A percentile compares a stretch with the other conserved stretches of the same genome.
phyloP scores from a whole-genome alignment of 2,888 invertebrate genomes.

The Acronicta leporina region DNA sequence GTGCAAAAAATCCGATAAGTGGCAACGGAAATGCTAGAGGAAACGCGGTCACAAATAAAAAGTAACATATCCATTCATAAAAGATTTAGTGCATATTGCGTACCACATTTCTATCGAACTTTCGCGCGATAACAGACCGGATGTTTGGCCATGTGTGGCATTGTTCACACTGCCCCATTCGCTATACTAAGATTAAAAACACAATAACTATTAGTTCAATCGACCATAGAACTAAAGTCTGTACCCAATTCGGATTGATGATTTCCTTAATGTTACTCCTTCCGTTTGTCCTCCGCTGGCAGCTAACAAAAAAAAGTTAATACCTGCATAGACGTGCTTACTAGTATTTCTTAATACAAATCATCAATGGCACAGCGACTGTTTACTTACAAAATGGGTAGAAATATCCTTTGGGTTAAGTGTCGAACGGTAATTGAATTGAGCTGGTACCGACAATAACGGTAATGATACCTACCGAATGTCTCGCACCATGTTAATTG shows the following conservation, averaged over 20 bases:
- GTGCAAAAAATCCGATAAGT: constrained; percentile 9
- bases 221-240: constrained; percentile 30
- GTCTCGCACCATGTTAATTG: constrained; percentile 57
- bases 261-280: constrained; percentile 49
- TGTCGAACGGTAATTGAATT: constrained; percentile 69
- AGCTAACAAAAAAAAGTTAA: constrained; percentile 6
- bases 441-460: constrained; percentile 55
- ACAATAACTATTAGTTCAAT: constrained; percentile 55
- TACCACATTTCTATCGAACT: constrained; percentile 72
- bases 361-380: constrained; percentile 38
- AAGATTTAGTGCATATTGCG: constrained; percentile 67
- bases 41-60: constrained; percentile 56
- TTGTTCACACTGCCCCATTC: constrained; percentile 73
- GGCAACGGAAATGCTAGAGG: constrained; percentile 34
- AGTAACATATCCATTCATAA: constrained; percentile 70
- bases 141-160: constrained; percentile 82
- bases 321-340: not conserved
- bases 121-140: constrained; percentile 81
- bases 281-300: constrained; percentile 27
- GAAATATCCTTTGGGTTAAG: constrained; percentile 65
- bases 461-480: constrained; percentile 65
- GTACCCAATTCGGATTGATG: constrained; percentile 39
- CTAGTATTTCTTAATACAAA: constrained; percentile 19
- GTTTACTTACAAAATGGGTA: constrained; percentile 54
- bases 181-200: constrained; percentile 57